Conservation (phyloP, 1,140 invertebrate genomes). For the Pogonognathellus flavescens region DNA sequence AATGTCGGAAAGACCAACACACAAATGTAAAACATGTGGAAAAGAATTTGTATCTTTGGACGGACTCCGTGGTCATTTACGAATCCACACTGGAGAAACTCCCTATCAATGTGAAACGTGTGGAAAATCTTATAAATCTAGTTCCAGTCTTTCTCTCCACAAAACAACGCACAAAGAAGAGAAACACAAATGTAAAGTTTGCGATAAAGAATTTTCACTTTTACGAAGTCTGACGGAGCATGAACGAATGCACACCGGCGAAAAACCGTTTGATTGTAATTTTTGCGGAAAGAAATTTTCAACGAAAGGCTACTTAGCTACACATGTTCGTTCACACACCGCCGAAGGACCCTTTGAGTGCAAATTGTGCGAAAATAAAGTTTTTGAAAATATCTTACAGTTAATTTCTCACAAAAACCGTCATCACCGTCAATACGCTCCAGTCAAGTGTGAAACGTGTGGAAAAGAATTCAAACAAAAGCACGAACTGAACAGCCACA, state of each 20-base stretch:
- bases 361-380: neutral
- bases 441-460: neutral
- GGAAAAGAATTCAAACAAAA: conserved; percentile 4
- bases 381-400: neutral
- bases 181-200: neutral
- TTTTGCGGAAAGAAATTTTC: conserved; percentile 6
- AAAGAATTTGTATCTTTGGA: neutral
- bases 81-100: neutral
- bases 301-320: neutral
- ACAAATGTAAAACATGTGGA: neutral
- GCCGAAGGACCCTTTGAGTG: conserved; percentile 8
- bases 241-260: neutral
- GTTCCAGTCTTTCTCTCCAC: neutral
- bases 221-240: neutral
- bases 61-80: neutral
- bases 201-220: neutral
- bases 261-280: neutral
- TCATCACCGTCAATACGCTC: neutral
- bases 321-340: neutral
- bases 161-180: neutral
- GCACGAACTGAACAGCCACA: neutral
- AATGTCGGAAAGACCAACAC: neutral
- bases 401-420: neutral
- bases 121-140: neutral
- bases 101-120: neutral